Conservation (phyloP, 2,113 vertebrate species). For the Climacteris rufus region DNA sequence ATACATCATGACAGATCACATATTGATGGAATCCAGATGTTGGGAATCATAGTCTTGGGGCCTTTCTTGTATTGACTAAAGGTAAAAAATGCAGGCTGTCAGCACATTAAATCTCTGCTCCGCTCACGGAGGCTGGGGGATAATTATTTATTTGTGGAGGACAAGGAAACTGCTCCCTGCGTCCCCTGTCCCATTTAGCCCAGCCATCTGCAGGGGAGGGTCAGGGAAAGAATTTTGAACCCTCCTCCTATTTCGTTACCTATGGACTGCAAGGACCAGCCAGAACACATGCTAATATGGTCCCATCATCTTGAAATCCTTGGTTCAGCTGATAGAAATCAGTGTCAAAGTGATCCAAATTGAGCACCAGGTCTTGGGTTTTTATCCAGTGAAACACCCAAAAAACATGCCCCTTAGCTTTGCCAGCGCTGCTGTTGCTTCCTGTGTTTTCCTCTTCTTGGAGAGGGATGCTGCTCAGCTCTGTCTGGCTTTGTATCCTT, state of each 20-base stretch:
- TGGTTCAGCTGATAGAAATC: not conserved
- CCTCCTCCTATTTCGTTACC: not conserved
- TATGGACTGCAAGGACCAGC: not conserved
- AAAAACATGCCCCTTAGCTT: not conserved
- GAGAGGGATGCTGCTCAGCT: not conserved
- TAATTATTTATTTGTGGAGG: constrained; percentile 60
- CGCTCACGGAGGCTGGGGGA: not conserved
- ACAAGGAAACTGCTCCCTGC: not conserved
- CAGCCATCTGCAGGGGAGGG: not conserved
- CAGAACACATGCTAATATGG: rapidly evolving
- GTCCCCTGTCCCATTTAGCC: not conserved
- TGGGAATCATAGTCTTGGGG: constrained; percentile 82
- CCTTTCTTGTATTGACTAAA: constrained; percentile 81
- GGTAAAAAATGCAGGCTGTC: constrained; percentile 82
- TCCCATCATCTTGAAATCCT: not conserved
- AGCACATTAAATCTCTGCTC: constrained; percentile 73
- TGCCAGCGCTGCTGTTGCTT: not conserved
- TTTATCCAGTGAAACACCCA: not conserved
- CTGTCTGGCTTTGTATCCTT: not conserved
- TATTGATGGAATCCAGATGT: constrained; percentile 88
- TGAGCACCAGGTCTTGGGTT: not conserved
- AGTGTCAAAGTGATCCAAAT: not conserved
- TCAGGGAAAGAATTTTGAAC: not conserved
- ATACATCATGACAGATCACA: constrained; percentile 86
- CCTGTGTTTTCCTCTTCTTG: not conserved